phyloP scores from a whole-genome alignment of 2,113 vertebrate genomes.

The Silurus glanis region DNA sequence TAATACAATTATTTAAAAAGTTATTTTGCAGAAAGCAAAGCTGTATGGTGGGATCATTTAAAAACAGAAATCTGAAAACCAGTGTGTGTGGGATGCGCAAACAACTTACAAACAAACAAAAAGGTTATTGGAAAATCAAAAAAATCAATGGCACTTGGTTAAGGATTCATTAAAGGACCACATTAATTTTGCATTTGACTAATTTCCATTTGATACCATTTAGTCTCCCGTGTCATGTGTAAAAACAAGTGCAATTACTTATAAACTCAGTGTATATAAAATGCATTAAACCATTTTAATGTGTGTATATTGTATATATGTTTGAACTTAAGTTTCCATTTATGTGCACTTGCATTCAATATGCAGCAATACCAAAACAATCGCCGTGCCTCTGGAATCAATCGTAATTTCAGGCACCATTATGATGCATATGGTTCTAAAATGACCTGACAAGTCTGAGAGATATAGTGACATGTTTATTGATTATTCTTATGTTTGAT shows the following conservation, averaged over 20 bases:
- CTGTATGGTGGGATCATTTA: not conserved
- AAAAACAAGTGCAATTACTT: not conserved
- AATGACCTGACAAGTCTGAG: constrained; percentile 25
- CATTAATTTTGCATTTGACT: not conserved
- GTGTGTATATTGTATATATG: not conserved
- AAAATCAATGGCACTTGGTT: not conserved
- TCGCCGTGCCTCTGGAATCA: constrained; percentile 42
- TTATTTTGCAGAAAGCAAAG: not conserved
- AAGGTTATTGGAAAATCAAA: not conserved
- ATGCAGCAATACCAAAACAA: constrained; percentile 24
- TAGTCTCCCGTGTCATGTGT: not conserved
- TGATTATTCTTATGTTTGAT: constrained; percentile 44
- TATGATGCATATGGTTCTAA: constrained; percentile 43
- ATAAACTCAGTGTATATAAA: not conserved
- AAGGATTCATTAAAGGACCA: not conserved
- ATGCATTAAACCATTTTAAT: not conserved
- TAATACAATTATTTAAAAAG: not conserved
- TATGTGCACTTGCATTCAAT: constrained; percentile 1
- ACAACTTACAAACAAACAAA: not conserved
- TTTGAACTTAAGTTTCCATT: not conserved
- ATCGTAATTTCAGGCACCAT: constrained; percentile 46
- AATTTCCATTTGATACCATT: too few relatives aligned
- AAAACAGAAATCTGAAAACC: not conserved
- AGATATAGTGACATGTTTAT: constrained; percentile 45
- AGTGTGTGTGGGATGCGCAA: not conserved